Evolutionary conservation across 2,113 vertebrate species (phyloP).

Genomic region (Anser cygnoides): DNA sequence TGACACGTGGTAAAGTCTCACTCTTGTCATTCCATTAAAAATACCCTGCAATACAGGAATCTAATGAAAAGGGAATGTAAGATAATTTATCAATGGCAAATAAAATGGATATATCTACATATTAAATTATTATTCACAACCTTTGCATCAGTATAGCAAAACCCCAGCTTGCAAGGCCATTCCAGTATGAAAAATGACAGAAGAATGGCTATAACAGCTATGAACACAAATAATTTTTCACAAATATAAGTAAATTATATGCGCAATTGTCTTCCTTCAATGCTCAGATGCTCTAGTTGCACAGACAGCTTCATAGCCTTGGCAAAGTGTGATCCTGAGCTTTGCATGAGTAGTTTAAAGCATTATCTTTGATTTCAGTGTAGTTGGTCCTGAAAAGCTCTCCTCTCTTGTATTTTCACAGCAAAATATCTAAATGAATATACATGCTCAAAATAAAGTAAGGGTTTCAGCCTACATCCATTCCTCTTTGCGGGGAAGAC

Average conservation of each 20-base stretch:
- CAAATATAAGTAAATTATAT: not conserved
- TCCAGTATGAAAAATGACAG: not conserved
- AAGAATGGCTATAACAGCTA: not conserved
- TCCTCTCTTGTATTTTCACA: not conserved
- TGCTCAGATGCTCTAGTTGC: not conserved
- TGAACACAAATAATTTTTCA: not conserved
- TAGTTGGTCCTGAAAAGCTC: not conserved
- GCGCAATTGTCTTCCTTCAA: not conserved
- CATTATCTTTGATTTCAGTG: not conserved
- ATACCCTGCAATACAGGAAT: not conserved
- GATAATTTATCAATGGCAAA: not conserved
- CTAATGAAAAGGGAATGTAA: not conserved
- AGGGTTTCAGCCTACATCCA: not conserved
- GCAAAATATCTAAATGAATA: not conserved
- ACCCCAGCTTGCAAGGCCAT: not conserved
- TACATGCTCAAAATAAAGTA: not conserved
- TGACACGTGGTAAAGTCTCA: accelerated
- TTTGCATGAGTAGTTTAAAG: not conserved
- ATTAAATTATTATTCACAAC: not conserved
- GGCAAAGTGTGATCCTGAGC: not conserved
- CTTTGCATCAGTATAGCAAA: not conserved
- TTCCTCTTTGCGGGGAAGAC: not conserved
- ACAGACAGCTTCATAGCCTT: not conserved
- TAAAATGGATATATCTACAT: not conserved
- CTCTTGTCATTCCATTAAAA: not conserved